These are phyloP conservation scores for Cybosia mesomella DNA, from an alignment of 2,888 invertebrate species.

Conservation along the genomic window DNA sequence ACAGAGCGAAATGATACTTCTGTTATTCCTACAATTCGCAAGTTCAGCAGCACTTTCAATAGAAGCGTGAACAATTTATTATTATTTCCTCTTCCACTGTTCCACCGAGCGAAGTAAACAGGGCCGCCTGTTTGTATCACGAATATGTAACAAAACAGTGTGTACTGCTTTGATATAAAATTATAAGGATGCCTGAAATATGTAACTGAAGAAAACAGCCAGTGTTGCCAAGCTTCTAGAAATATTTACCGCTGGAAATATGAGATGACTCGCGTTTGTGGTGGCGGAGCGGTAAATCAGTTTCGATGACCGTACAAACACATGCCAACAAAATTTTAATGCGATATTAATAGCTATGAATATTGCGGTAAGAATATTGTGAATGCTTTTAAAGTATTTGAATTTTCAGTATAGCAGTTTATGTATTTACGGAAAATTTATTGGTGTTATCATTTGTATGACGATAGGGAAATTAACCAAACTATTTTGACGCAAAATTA, in stretches of 20 bases:
- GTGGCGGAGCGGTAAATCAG: conserved; percentile 19
- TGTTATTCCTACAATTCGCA: conserved; percentile 4
- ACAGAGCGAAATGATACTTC: neutral
- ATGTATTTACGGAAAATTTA: no score
- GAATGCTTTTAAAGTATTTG: neutral
- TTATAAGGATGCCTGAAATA: conserved; percentile 52
- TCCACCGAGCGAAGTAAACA: neutral
- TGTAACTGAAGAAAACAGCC: conserved; percentile 31
- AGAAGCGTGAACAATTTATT: conserved; percentile 3
- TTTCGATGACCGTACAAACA: conserved; percentile 11
- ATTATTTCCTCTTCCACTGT: conserved; percentile 5
- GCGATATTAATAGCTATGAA: neutral
- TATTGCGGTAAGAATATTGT: neutral
- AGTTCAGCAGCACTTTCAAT: neutral
- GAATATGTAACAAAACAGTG: conserved; percentile 5
- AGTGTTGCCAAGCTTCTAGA: conserved; percentile 42
- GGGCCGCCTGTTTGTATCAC: neutral
- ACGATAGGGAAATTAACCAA: no score
- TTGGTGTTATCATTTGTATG: no score
- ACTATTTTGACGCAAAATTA: no score
- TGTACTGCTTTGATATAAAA: conserved; percentile 40
- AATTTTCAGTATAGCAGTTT: neutral
- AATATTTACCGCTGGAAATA: conserved; percentile 39
- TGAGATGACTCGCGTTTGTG: conserved; percentile 17
- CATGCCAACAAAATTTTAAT: conserved; percentile 25